Evolutionary conservation across 2,113 vertebrate species (phyloP).

Genomic region (Genyomyrus donnyi): DNA sequence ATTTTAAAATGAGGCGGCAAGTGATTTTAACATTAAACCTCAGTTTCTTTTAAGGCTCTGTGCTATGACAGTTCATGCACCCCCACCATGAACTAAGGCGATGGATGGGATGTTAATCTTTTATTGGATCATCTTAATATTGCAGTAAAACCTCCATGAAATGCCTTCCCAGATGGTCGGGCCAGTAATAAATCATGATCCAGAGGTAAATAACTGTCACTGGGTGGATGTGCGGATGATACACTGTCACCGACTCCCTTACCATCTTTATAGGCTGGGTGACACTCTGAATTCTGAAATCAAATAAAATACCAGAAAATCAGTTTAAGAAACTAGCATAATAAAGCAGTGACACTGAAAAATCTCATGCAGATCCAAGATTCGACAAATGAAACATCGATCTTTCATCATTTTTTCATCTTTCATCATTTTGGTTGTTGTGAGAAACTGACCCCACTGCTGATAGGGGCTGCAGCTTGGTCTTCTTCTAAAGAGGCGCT

Average conservation of each 20-base stretch:
- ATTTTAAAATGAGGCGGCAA: not conserved
- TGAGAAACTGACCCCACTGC: conserved; percentile 41
- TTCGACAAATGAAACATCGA: not conserved
- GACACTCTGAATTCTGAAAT: conserved; percentile 61
- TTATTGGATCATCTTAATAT: not conserved
- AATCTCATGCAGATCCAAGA: not conserved
- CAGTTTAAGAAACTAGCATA: not conserved
- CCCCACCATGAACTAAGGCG: not conserved
- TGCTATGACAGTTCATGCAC: not conserved
- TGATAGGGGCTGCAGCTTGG: conserved; percentile 24
- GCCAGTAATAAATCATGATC: not conserved
- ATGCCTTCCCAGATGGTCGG: not conserved
- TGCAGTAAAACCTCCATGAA: not conserved
- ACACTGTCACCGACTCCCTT: conserved; percentile 32
- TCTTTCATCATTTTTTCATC: not conserved
- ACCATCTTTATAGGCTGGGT: conserved; percentile 74
- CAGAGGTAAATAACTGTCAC: not conserved
- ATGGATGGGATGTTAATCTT: not conserved
- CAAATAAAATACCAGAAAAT: conserved; percentile 1
- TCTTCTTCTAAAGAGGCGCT: conserved; percentile 42
- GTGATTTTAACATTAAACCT: not conserved
- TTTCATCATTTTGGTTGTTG: not conserved
- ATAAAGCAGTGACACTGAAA: not conserved
- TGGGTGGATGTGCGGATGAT: not conserved
- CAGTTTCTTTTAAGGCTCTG: not conserved